These are phyloP conservation scores for Perca fluviatilis DNA, from an alignment of 2,113 vertebrate species.

Conservation along the genomic window DNA sequence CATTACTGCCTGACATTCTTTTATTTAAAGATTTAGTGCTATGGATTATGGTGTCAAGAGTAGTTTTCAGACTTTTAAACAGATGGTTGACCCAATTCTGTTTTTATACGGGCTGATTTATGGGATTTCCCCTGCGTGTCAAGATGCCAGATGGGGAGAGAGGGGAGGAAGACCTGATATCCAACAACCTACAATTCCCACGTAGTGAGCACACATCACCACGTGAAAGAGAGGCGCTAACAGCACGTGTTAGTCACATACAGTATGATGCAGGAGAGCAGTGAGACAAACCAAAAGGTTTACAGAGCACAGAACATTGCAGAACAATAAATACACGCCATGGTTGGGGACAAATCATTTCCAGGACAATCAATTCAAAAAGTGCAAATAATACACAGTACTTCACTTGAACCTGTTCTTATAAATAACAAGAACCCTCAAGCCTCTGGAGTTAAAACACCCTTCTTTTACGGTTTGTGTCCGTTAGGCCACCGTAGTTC, in stretches of 20 bases:
- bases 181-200: slow-evolving; percentile 5
- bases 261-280: slow-evolving; percentile 31
- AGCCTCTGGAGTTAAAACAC: not conserved
- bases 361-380: slow-evolving; percentile 8
- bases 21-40: not conserved
- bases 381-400: not conserved
- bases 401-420: not conserved
- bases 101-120: not conserved
- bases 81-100: not conserved
- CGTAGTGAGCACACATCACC: slow-evolving; percentile 22
- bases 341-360: slow-evolving; percentile 40
- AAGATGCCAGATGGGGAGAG: slow-evolving; percentile 6
- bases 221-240: slow-evolving; percentile 15
- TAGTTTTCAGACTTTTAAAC: not conserved
- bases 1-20: not conserved
- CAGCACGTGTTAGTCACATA: slow-evolving; percentile 39
- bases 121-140: not conserved
- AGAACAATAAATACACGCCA: not conserved
- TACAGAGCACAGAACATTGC: slow-evolving; percentile 18
- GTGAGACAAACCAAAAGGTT: slow-evolving; percentile 9
- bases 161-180: slow-evolving; percentile 40
- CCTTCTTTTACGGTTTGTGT: not conserved
- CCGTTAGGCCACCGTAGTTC: not conserved
- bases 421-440: not conserved
- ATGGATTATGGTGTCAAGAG: not conserved